Evolutionary conservation across 2,797 vertebrate genomes (phyloP).

Genomic region (Melanitta fusca): DNA sequence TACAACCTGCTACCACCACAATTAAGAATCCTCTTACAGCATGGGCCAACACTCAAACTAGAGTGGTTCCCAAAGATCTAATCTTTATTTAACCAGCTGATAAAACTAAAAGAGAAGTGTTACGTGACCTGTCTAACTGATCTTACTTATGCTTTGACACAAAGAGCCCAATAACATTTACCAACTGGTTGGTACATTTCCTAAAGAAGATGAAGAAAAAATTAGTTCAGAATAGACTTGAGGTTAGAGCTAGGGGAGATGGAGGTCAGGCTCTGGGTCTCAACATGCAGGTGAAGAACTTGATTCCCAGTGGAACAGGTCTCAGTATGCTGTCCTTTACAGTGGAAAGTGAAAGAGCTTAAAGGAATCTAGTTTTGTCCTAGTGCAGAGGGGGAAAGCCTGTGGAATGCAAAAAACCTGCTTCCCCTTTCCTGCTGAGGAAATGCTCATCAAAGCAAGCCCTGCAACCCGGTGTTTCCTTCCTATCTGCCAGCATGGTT

Average conservation of each 20-base stretch:
- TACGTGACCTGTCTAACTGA: background rate
- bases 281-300: background rate
- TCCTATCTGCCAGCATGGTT: background rate
- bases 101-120: background rate
- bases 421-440: background rate
- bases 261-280: background rate
- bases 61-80: background rate
- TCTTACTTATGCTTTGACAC: background rate
- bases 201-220: background rate
- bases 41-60: background rate
- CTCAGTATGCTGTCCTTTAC: background rate
- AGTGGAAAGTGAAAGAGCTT: background rate
- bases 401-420: background rate
- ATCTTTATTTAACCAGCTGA: background rate
- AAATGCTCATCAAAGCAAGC: background rate
- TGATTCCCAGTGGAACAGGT: background rate
- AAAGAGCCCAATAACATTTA: background rate
- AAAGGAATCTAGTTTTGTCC: background rate
- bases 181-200: background rate
- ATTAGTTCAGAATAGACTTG: background rate
- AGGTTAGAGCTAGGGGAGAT: background rate
- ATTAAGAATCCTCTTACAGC: background rate
- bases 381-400: background rate
- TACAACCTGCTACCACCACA: background rate
- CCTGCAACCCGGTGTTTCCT: background rate